Evolutionary conservation across 2,888 invertebrate species (phyloP), one percentile per base, ranked within the genome.

Genomic region (Calameuta pallipes): DNA sequence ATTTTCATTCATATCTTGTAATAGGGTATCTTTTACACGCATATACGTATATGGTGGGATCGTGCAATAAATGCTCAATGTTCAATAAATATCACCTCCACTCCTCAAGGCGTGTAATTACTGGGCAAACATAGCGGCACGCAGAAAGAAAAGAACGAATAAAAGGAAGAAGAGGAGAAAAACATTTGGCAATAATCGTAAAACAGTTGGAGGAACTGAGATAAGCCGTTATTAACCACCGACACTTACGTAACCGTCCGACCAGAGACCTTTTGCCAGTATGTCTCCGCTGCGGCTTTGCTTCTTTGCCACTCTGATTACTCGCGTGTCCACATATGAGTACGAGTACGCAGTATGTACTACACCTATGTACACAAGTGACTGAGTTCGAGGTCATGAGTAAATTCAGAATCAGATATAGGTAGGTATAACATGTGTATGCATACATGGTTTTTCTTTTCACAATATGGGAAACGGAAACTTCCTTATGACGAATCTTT

Each of bases 161-260:
- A 70, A 68, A 31, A 3, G 71, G 30, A 68, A 73, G 79, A 75
- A 76, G 76, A 79, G 37, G 76, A 75, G 69, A 56, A 81, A 75
- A 68, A 80, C 76, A 78, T 81, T 82, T 76, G 78, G 76, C 74
- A 80, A 82, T 80, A 82, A 82, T 82, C 83, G 79, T 83, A 82
- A 83, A 83, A 80, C 77, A 78, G 78, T 81, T 79, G 33, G 75
- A 75, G 73, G 79, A 79, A 75, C 75, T 71, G 77, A 75, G 81
- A 76, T 75, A 73, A 80, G 76, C 78, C 74, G 77, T 79, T 80
- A 81, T 81, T 81, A 79, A 80, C 69, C 78, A 68, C 75, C 76
- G 74, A 71, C 77, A 76, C 71, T 78, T 79, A 77, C 74, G 76
- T 77, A 81, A 80, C 69, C 70, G 75, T 34, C 74, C 74, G 23